Conservation (phyloP, 2,888 invertebrate genomes). For the Zele albiditarsus region DNA sequence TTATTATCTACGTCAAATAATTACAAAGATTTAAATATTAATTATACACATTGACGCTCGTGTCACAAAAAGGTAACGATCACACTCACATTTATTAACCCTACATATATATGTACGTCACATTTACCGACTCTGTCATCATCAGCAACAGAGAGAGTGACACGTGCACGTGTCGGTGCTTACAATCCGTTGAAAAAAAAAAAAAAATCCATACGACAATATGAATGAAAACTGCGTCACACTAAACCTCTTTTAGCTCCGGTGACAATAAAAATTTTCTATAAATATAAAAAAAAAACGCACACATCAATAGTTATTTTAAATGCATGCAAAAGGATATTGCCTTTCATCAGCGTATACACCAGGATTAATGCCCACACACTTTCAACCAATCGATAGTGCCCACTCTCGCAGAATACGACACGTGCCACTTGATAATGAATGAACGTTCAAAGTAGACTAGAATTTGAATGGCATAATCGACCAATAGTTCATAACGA, state of each 20-base stretch:
- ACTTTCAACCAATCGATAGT: no score
- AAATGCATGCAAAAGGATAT: not conserved
- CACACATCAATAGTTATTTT: not conserved
- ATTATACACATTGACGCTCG: not conserved
- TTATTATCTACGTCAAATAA: not conserved
- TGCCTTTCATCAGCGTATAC: no score
- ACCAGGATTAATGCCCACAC: no score
- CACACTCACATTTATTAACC: not conserved
- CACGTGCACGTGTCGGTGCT: not conserved
- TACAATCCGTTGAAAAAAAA: slow-evolving; percentile 8
- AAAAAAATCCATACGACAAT: not conserved
- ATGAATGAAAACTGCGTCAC: slow-evolving; percentile 2
- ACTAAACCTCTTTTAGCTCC: not conserved
- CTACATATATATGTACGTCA: not conserved
- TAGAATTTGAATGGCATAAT: no score
- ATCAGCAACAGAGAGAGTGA: not conserved
- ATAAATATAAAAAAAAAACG: no score
- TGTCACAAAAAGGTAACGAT: not conserved
- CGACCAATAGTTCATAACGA: no score
- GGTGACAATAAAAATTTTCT: not conserved
- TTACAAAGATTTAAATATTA: not conserved
- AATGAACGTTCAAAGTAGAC: no score
- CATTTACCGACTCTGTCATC: not conserved
- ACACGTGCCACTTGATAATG: slow-evolving; percentile 20
- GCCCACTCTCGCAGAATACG: not conserved